Evolutionary conservation across 2,888 invertebrate species (phyloP).

Genomic region (Diaphora mendica): DNA sequence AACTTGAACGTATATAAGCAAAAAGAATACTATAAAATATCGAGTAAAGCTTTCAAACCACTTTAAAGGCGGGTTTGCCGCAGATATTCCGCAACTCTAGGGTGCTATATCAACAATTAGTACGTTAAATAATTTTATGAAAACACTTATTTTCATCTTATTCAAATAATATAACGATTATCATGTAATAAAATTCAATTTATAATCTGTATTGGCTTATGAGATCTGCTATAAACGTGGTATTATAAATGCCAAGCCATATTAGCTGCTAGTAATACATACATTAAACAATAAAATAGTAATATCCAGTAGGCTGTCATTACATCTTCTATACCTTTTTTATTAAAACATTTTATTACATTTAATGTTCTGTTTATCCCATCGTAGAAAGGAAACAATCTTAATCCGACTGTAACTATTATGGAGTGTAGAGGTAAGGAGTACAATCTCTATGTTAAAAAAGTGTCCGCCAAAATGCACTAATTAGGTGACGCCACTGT

Average conservation of each 20-base stretch:
- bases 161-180: conserved; percentile 4
- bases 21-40: too few species aligned
- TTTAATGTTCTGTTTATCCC: conserved; percentile 9
- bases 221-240: conserved; percentile 18
- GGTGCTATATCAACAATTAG: not conserved
- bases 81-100: not conserved
- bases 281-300: conserved; percentile 22
- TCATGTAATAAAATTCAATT: conserved; percentile 2
- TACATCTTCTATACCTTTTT: conserved; percentile 14
- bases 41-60: too few species aligned
- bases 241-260: conserved; percentile 6
- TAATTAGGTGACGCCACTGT: too few species aligned
- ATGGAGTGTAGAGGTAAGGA: too few species aligned
- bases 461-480: too few species aligned
- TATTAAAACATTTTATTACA: conserved; percentile 13
- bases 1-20: too few species aligned
- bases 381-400: not conserved
- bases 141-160: not conserved
- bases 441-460: too few species aligned
- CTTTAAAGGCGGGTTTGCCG: not conserved
- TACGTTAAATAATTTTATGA: not conserved
- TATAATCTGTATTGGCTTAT: conserved; percentile 21
- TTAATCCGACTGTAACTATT: too few species aligned
- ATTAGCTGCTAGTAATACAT: conserved; percentile 13
- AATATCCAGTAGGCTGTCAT: conserved; percentile 10